phyloP scores from a whole-genome alignment of 2,797 vertebrate species.

The Balearica regulorum region DNA sequence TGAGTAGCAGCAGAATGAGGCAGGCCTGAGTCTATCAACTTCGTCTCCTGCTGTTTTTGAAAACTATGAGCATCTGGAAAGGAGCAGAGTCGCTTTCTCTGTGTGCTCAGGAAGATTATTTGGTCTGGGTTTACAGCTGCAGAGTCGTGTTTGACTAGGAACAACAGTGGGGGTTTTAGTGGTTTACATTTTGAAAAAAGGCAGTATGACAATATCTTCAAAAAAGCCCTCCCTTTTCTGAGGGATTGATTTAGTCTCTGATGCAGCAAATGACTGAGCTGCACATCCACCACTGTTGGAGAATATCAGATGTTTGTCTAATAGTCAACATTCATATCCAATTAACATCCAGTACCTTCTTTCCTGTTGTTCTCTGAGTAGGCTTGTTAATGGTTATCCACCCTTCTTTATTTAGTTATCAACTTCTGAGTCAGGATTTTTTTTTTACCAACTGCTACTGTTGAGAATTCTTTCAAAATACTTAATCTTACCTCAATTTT shows the following conservation, averaged over 20 bases:
- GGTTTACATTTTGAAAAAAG: neutral
- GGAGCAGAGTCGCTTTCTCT: neutral
- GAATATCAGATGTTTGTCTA: neutral
- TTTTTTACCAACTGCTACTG: neutral
- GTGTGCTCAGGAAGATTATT: neutral
- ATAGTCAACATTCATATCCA: neutral
- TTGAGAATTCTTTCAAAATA: neutral
- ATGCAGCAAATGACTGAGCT: neutral
- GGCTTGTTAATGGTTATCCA: neutral
- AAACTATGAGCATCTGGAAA: neutral
- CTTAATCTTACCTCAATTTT: neutral
- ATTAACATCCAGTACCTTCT: neutral
- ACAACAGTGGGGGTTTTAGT: neutral
- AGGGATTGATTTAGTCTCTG: neutral
- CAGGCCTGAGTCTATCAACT: neutral
- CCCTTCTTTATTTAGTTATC: neutral
- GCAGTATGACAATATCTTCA: neutral
- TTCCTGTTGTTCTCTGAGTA: neutral
- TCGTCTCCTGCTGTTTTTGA: neutral
- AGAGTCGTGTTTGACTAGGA: neutral
- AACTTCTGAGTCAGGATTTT: neutral
- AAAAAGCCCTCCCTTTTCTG: neutral
- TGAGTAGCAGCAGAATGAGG: neutral
- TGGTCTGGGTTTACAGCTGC: neutral
- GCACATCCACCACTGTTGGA: neutral